Base-by-base conservation (phyloP, 2,888 invertebrate species). In the Chalcosyrphus nemorum region DNA sequence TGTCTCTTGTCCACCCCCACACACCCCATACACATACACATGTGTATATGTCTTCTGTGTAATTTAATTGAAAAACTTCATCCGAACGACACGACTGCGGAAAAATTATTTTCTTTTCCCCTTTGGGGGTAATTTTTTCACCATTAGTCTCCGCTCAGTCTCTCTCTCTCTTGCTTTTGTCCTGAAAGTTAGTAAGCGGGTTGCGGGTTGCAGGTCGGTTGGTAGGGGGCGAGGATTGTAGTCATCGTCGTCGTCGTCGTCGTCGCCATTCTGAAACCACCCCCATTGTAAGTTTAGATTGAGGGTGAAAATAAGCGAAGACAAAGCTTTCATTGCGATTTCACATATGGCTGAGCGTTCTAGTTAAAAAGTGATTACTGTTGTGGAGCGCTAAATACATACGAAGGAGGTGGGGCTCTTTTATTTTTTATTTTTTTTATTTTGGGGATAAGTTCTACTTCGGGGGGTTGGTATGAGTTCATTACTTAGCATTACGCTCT, bases 61-160 rank as follows among this genome's bases (percentile, higher is more conserved):
- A 76, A 81, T 81, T 81, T 76, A 81, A 81, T 81, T 81, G 81
- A 81, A 81, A 81, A 81, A 81, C 81, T 81, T 76, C 74, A 70
- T 76, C 70, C 63, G 71, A 81, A 76, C 71, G 56, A 63, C n/a
- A n/a, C 57, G 68, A 81, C 47, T 70, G 70, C 59, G 57, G 57
- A 71, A 81, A 76, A 81, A 76, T 43, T 61, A 76, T 76, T 76
- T 76, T 81, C 70, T 61, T 71, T 45, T 27, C 32, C 63, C 63
- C 47, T 57, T 6, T 29, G 68, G 76, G 76, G 47, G 76, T 65
- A 76, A 76, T 81, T 76, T 71, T 76, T 81, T 71, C 71, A 32
- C 81, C 70, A 81, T 76, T 81, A 76, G 81, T 68, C 68, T n/a
- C n/a, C n/a, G n/a, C n/a, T n/a, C n/a, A n/a, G n/a, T n/a, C n/a